Conservation (phyloP, 1,140 invertebrate genomes). For the Meteorus sp. region DNA sequence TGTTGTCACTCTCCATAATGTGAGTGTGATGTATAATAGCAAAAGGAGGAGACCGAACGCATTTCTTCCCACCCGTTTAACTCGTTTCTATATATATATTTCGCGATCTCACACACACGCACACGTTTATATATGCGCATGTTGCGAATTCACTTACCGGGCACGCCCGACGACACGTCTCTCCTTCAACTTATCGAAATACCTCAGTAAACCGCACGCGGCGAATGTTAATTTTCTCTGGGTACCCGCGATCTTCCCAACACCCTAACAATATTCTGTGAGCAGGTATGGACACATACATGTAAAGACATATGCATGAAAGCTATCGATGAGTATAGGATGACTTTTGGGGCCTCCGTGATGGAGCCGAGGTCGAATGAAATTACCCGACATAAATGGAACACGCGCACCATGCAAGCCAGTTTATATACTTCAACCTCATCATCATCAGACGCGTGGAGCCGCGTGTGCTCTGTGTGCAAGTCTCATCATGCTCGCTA, state of each 20-base stretch:
- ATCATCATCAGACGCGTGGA: too few species aligned
- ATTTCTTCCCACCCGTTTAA: background rate
- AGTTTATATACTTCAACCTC: too few species aligned
- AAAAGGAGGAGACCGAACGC: background rate
- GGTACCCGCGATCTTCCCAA: background rate
- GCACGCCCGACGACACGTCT: constrained; percentile 44
- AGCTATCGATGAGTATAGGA: too few species aligned
- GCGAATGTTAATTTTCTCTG: constrained; percentile 36
- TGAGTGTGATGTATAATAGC: constrained; percentile 4
- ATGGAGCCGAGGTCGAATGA: too few species aligned
- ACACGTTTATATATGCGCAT: too few species aligned
- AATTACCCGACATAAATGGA: too few species aligned
- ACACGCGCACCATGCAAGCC: too few species aligned
- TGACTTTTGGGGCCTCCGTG: too few species aligned
- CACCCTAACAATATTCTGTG: background rate
- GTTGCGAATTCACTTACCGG: constrained; percentile 41
- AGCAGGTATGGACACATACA: background rate
- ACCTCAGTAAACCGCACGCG: constrained; percentile 32
- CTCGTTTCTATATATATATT: background rate
- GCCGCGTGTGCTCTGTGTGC: too few species aligned
- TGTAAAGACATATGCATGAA: too few species aligned
- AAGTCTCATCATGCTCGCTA: too few species aligned
- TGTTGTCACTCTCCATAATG: constrained; percentile 12
- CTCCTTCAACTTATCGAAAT: constrained; percentile 42
- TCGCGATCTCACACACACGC: background rate